Conservation (phyloP, 2,797 vertebrate genomes). For the Sebastiscus tertius region DNA sequence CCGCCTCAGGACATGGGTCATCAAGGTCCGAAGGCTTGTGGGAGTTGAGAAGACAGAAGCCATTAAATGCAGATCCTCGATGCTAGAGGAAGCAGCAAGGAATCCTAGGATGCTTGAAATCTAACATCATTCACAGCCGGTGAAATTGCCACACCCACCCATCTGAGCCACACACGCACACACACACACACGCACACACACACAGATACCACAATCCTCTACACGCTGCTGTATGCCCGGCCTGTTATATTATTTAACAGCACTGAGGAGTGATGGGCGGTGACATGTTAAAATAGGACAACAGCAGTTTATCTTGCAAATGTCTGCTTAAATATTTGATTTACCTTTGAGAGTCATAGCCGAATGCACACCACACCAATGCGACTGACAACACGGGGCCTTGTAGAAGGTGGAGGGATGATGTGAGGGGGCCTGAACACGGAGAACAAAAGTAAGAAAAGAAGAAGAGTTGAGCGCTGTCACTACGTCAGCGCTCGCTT, state of each 20-base stretch:
- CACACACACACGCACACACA: neutral
- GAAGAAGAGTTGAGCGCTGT: conserved; percentile 1
- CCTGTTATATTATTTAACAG: conserved; percentile 71
- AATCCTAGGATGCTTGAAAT: conserved; percentile 26
- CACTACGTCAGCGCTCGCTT: conserved; percentile 20
- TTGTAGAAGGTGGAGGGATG: neutral
- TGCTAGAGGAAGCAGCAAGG: neutral
- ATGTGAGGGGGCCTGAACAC: conserved; percentile 10
- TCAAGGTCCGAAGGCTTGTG: conserved; percentile 24
- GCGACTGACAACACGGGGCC: neutral
- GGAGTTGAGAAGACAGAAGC: conserved; percentile 34
- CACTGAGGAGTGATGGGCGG: conserved; percentile 53
- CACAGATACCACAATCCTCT: neutral
- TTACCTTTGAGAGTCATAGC: conserved; percentile 52
- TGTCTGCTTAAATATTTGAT: conserved; percentile 77
- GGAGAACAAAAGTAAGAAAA: conserved; percentile 7
- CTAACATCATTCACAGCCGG: conserved; percentile 8
- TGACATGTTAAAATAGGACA: conserved; percentile 75
- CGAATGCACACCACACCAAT: conserved; percentile 6
- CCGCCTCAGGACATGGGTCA: conserved; percentile 29
- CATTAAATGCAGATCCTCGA: conserved; percentile 44
- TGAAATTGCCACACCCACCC: conserved; percentile 19
- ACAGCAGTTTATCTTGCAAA: conserved; percentile 77
- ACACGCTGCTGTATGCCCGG: neutral
- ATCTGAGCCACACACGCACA: conserved; percentile 2